Evolutionary conservation across 2,113 vertebrate genomes (phyloP), one percentile per base, ranked within the genome.

Genomic region (Nesoenas mayeri): DNA sequence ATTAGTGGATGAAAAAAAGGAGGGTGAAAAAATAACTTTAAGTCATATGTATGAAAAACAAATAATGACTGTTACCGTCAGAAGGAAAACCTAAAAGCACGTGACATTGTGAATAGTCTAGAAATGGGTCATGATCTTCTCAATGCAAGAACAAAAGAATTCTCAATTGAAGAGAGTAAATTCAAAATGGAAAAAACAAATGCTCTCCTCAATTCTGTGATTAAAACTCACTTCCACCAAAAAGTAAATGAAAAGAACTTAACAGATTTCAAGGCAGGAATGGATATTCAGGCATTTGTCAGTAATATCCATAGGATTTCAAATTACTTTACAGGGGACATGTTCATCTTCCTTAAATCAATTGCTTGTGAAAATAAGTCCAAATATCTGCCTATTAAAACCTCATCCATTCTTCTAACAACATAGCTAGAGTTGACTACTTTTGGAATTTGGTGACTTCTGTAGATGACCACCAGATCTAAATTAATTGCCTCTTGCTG

Each of bases 401-500:
- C 8, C 4, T 79, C 42, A 82, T 26, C 11, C 22, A 16, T 70
- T 88, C 40, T 56, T 58, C 36, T n/a, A 88, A 72, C 21, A 80
- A 36, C 14, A 10, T 11, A 70, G 18, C 21, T 62, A 74, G n/a
- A 83, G 25, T 25, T 73, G 10, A 85, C 64, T 51, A 56, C 20
- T 44, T 79, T 48, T 75, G 48, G 57, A 95, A 85, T 89, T 67
- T 61, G 20, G 20, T 74, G 77, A 91, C 17, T n/a, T 17, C 21
- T 87, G 56, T 50, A 88, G 32, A 50, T 17, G 24, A 32, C 25
- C 61, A 38, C 12, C 13, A 57, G 47, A 83, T 53, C 25, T 64
- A 79, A 88, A 89, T 42, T 75, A 85, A 91, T 71, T 90, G 15
- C 47, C 19, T 93, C 48, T 88, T 86, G 26, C 66, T 84, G 53